A percentile compares a stretch with the other conserved stretches of the same genome.
Conservation (phyloP, 2,113 vertebrate genomes). For the Phalacrocorax pelagicus region DNA sequence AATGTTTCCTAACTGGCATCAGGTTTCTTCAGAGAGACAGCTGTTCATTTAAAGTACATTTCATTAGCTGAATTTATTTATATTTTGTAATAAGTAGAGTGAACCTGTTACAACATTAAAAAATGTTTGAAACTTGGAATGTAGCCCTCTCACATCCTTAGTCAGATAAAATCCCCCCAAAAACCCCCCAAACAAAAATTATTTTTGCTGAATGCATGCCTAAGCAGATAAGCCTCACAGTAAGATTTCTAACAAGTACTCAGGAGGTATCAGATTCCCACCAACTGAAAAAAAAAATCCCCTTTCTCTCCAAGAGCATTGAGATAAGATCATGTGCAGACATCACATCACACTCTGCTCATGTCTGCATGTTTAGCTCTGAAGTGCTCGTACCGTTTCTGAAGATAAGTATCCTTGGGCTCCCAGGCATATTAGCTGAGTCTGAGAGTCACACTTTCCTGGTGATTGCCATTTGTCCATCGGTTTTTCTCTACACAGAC, state of each 20-base stretch:
- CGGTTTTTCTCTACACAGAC: not conserved
- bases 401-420: not conserved
- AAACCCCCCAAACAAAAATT: not conserved
- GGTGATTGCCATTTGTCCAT: not conserved
- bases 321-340: constrained; percentile 43
- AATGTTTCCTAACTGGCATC: not conserved
- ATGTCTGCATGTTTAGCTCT: not conserved
- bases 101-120: not conserved
- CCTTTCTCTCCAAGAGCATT: not conserved
- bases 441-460: rapidly evolving
- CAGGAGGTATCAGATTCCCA: constrained; percentile 8
- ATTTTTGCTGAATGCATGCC: not conserved
- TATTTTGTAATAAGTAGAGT: not conserved
- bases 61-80: not conserved
- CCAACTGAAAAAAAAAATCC: constrained; percentile 3
- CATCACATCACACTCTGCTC: constrained; percentile 6
- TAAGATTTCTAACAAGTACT: constrained; percentile 3
- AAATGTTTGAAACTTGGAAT: not conserved
- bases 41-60: not conserved
- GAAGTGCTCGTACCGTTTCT: not conserved
- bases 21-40: not conserved
- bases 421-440: not conserved
- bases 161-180: not conserved
- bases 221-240: constrained; percentile 16
- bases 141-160: not conserved